These are phyloP conservation scores for Cryptosula pallasiana DNA, from an alignment of 2,888 invertebrate species.

Conservation along the genomic window DNA sequence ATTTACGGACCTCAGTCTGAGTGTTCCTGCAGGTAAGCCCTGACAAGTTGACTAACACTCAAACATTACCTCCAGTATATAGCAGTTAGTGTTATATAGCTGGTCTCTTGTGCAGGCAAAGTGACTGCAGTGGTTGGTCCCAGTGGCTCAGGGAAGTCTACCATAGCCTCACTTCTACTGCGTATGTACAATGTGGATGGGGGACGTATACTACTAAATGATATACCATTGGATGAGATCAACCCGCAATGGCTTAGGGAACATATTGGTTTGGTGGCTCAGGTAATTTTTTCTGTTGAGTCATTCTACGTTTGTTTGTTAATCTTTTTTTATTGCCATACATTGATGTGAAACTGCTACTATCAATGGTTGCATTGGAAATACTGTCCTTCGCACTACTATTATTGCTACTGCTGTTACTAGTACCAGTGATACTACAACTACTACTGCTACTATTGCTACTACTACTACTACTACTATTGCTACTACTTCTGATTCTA, in stretches of 20 bases:
- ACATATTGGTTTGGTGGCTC: conserved; percentile 82
- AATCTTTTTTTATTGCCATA: too few species aligned
- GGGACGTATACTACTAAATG: conserved; percentile 72
- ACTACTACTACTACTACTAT: too few species aligned
- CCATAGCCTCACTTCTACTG: conserved; percentile 75
- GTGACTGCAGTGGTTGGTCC: conserved; percentile 82
- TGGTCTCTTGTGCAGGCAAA: conserved; percentile 49
- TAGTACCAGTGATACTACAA: too few species aligned
- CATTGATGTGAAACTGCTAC: too few species aligned
- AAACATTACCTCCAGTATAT: background rate
- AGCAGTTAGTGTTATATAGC: too few species aligned
- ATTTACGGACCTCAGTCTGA: conserved; percentile 65
- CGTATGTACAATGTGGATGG: conserved; percentile 66
- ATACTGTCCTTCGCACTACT: too few species aligned
- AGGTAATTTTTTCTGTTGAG: conserved; percentile 62
- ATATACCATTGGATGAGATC: conserved; percentile 66
- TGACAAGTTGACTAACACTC: too few species aligned
- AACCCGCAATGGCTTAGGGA: conserved; percentile 79
- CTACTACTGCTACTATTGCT: too few species aligned
- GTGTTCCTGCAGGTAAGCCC: conserved; percentile 58
- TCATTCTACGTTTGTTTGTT: too few species aligned
- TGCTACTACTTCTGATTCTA: too few species aligned
- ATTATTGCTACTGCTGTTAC: too few species aligned
- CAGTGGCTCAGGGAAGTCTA: conserved; percentile 92
- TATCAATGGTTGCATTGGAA: too few species aligned